A percentile compares a stretch with the other conserved stretches of the same genome.
These are phyloP conservation scores for Agrenia bidenticulata DNA, from an alignment of 2,888 invertebrate genomes.

Conservation along the genomic window DNA sequence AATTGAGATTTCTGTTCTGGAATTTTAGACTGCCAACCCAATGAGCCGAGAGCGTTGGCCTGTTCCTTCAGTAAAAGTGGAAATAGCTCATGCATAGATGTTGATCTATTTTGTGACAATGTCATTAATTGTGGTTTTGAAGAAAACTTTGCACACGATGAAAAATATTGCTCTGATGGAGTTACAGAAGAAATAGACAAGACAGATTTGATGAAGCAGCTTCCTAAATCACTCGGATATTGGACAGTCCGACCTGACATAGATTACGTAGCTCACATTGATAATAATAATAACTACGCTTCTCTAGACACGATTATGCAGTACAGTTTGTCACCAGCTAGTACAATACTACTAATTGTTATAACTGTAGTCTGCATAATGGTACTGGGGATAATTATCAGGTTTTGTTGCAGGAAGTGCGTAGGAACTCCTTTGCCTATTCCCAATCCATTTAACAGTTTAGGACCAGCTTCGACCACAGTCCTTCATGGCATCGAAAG, in stretches of 20 bases:
- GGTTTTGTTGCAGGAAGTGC: conserved; percentile 36
- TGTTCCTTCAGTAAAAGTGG: conserved; percentile 24
- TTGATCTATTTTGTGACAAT: conserved; percentile 31
- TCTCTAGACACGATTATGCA: background rate
- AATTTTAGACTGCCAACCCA: background rate
- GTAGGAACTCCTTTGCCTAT: conserved; percentile 24
- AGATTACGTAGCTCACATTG: no score
- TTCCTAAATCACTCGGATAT: no score
- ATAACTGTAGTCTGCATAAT: conserved; percentile 34
- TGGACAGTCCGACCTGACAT: no score
- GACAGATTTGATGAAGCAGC: no score
- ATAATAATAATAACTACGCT: background rate
- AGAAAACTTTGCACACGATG: conserved; percentile 26
- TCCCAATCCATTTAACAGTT: background rate
- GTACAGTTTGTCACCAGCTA: background rate
- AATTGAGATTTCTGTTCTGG: background rate
- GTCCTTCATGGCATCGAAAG: background rate
- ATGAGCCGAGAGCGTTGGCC: conserved; percentile 5
- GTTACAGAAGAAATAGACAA: no score
- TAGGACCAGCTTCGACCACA: background rate
- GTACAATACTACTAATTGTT: conserved; percentile 15
- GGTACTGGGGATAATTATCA: conserved; percentile 32
- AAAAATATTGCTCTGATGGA: background rate
- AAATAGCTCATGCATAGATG: conserved; percentile 29
- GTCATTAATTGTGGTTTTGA: conserved; percentile 31